Base-by-base conservation (phyloP, 2,113 vertebrate species). In the Corythaeola cristata region DNA sequence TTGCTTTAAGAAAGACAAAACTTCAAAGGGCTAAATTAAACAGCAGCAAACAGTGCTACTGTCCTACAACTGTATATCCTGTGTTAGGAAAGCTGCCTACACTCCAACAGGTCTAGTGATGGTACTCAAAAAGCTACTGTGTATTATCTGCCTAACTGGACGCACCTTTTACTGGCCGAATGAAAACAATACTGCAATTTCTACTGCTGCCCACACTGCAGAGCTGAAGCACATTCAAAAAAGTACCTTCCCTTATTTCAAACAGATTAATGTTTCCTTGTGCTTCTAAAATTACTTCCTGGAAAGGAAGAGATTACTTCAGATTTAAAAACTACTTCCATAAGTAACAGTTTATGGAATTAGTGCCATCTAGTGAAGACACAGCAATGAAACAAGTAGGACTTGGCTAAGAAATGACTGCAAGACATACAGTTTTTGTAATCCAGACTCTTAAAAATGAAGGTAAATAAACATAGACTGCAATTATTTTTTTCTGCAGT, bases 341-440 rank as follows among this genome's bases (percentile, higher is more conserved):
- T 35, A 85, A 56, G 53, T 62, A 88, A 88, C 14, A 74, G 28
- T 71, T 93, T 26, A 84, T 89, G 91, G 80, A 91, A 76, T 89
- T 93, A 96, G 86, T 91, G 96, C 95, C 96, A 95, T 27, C 96
- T 96, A 97, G 96, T 87, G 96, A 97, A 92, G 45, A 84, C 24
- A 81, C 3, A 55, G 47, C 33, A 93, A 84, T 14, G 37, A 86
- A 90, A 92, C 91, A 95, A 55, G n/a, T 45, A 77, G 15, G 67
- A 58, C 47, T 60, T 89, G 32, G 18, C 33, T 84, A 90, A 68
- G n/a, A 62, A 93, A 67, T 47, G 12, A 37, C 1, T 71, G 32
- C 69, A 83, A 79, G 50, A 37, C 8, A 35, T 16, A 28, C 3
- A 39, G 26, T 5, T 79, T 27, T 79, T 58, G 16, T 64, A 21